Percentiles rank a stretch among this genome's conserved stretches.
Conservation (phyloP, 2,888 invertebrate species). For the Bugulina stolonifera region DNA sequence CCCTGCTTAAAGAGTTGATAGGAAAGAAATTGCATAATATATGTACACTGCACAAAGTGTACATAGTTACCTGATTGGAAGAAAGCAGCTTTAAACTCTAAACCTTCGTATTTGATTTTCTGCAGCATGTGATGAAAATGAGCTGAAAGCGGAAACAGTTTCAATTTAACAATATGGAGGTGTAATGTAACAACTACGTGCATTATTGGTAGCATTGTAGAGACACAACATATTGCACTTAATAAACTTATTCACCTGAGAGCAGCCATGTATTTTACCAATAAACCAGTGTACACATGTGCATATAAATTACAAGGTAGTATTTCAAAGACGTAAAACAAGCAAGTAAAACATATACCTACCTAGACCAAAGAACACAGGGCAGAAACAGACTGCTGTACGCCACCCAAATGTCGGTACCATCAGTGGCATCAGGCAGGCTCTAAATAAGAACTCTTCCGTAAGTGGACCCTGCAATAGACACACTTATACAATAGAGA, state of each 20-base stretch:
- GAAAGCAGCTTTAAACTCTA: conserved; percentile 39
- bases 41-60: neutral
- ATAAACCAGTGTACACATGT: too few species aligned
- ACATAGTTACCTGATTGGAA: conserved; percentile 40
- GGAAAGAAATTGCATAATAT: neutral
- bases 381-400: conserved; percentile 74
- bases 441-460: conserved; percentile 90
- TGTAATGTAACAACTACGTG: too few species aligned
- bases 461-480: conserved; percentile 76
- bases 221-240: too few species aligned
- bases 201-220: too few species aligned
- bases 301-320: too few species aligned
- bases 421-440: conserved; percentile 87
- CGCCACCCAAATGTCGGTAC: conserved; percentile 72
- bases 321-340: too few species aligned
- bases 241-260: too few species aligned
- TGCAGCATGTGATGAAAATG: conserved; percentile 88
- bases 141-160: too few species aligned
- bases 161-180: too few species aligned
- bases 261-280: too few species aligned
- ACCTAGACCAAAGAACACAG: conserved; percentile 85
- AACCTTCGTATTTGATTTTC: conserved; percentile 57
- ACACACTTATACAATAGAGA: too few species aligned
- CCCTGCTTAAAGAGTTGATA: neutral
- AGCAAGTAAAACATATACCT: conserved; percentile 29